phyloP scores from a whole-genome alignment of 1,140 invertebrate genomes.

The Drosophila arawakana region DNA sequence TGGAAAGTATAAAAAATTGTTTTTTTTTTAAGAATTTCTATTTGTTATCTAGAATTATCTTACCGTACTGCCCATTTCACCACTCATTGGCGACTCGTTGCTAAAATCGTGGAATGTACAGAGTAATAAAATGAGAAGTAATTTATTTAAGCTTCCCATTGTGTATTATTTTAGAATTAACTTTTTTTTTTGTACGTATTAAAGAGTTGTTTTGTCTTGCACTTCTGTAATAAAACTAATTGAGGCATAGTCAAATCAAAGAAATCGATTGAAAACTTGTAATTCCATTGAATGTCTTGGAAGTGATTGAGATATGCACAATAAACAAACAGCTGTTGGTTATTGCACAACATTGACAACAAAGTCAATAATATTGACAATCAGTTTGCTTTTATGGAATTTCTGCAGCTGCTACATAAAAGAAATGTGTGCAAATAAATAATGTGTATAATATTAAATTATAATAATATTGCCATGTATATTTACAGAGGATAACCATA shows the following conservation, averaged over 20 bases:
- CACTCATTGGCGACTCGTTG: not conserved
- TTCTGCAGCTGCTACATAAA: conserved; percentile 10
- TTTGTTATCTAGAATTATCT: not conserved
- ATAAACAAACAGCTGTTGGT: conserved; percentile 27
- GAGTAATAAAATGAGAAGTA: conserved; percentile 1
- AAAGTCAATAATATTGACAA: conserved; percentile 7
- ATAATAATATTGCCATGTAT: too few species aligned
- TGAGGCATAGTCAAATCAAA: not conserved
- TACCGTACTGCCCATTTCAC: conserved; percentile 6
- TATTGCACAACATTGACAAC: not conserved
- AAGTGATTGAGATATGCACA: conserved; percentile 10
- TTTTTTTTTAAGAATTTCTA: not conserved
- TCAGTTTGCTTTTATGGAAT: conserved; percentile 12
- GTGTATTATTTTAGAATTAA: not conserved
- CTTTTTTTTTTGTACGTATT: not conserved
- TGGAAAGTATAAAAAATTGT: not conserved
- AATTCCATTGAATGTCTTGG: conserved; percentile 1
- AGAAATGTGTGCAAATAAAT: not conserved
- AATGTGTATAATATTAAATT: not conserved
- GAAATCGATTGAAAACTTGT: not conserved
- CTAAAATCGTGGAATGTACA: not conserved
- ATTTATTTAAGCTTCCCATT: conserved; percentile 2
- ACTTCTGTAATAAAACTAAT: conserved; percentile 15
- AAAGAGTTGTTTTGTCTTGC: not conserved
- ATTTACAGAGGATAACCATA: too few species aligned